Percentiles rank a stretch among this genome's conserved stretches.
Conservation (phyloP, 2,888 invertebrate species). For the Pterostichus niger region DNA sequence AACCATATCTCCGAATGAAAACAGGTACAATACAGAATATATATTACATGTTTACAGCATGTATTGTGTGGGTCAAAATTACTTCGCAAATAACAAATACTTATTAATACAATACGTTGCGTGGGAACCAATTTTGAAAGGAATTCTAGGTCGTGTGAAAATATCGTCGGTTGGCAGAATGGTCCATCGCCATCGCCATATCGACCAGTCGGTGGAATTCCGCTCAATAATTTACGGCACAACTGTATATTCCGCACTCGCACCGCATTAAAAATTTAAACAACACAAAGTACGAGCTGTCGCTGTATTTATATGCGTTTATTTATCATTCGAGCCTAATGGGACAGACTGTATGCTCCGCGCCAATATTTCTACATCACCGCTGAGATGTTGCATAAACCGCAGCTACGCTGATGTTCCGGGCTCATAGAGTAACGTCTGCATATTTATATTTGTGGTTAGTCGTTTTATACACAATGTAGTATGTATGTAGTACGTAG, state of each 20-base stretch:
- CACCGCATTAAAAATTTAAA: conserved; percentile 52
- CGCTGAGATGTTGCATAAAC: conserved; percentile 15
- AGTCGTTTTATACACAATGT: conserved; percentile 36
- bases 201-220: conserved; percentile 51
- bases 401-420: not conserved
- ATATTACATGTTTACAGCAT: conserved; percentile 19
- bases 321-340: conserved; percentile 39
- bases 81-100: conserved; percentile 54
- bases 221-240: conserved; percentile 55
- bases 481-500: conserved; percentile 6
- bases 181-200: conserved; percentile 41
- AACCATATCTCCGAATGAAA: not conserved
- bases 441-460: conserved; percentile 37
- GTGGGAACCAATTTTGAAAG: conserved; percentile 47
- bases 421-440: conserved; percentile 5
- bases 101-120: conserved; percentile 57
- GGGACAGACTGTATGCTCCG: conserved; percentile 40
- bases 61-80: conserved; percentile 37
- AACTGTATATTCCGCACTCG: conserved; percentile 51
- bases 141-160: conserved; percentile 44
- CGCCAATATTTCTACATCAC: conserved; percentile 51
- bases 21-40: conserved; percentile 21
- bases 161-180: conserved; percentile 28
- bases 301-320: conserved; percentile 49
- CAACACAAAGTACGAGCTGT: conserved; percentile 49